A percentile compares a stretch with the other conserved stretches of the same genome.
Conservation (phyloP, 2,888 invertebrate species). For the Mimumesa dahlbomi region DNA sequence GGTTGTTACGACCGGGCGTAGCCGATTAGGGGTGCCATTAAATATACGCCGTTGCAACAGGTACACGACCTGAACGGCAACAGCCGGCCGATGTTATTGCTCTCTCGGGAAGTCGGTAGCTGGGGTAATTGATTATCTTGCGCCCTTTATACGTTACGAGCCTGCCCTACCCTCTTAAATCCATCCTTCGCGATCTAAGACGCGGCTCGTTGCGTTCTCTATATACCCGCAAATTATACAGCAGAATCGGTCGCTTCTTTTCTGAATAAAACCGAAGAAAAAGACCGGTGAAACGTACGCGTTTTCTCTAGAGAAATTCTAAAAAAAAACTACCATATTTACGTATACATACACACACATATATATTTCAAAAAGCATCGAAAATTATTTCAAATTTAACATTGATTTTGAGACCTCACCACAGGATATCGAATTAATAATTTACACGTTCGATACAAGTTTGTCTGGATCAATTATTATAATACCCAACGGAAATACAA, state of each 20-base stretch:
- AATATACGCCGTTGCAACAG: slow-evolving; percentile 62
- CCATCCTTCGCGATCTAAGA: slow-evolving; percentile 63
- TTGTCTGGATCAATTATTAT: too few relatives aligned
- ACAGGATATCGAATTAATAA: too few relatives aligned
- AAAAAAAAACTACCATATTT: too few relatives aligned
- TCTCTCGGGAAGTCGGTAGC: slow-evolving; percentile 67
- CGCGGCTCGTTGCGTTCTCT: slow-evolving; percentile 50
- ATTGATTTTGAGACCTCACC: too few relatives aligned
- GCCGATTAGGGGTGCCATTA: slow-evolving; percentile 65
- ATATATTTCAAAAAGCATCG: too few relatives aligned
- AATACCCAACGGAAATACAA: too few relatives aligned
- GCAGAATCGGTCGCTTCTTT: slow-evolving; percentile 51
- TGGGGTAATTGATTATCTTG: slow-evolving; percentile 74
- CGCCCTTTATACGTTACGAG: slow-evolving; percentile 67
- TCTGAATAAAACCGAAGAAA: not conserved
- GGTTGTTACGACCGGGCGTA: slow-evolving; percentile 50
- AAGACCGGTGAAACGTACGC: not conserved
- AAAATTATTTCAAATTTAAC: too few relatives aligned
- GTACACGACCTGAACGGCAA: slow-evolving; percentile 55
- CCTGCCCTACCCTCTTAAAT: slow-evolving; percentile 63
- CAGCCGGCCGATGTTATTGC: slow-evolving; percentile 61
- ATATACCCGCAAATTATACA: slow-evolving; percentile 65
- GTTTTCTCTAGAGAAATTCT: too few relatives aligned
- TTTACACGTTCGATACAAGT: too few relatives aligned
- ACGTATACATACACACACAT: too few relatives aligned